These are phyloP conservation scores for Heptranchias perlo DNA, from an alignment of 2,113 vertebrate species.

Conservation along the genomic window DNA sequence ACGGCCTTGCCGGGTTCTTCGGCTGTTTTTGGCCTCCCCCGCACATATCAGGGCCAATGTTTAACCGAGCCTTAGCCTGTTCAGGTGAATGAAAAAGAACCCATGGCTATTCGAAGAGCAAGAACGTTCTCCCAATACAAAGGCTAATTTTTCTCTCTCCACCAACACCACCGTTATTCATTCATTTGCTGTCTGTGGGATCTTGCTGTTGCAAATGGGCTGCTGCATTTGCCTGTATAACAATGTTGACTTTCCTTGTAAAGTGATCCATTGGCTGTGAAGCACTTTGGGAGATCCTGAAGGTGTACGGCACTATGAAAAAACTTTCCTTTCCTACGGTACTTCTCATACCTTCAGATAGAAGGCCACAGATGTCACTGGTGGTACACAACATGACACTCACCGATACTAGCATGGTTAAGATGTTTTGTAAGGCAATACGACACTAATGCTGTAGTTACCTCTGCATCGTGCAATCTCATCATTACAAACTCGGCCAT, in stretches of 20 bases:
- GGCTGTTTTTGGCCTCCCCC: too few species aligned
- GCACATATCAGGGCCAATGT: too few species aligned
- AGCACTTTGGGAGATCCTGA: not conserved
- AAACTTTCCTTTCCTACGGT: not conserved
- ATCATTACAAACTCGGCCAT: not conserved
- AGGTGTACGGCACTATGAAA: not conserved
- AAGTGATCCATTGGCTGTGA: not conserved
- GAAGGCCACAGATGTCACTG: not conserved
- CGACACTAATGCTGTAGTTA: not conserved
- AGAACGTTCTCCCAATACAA: not conserved
- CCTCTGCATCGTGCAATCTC: not conserved
- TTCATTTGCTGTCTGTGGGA: not conserved
- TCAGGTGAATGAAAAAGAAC: not conserved
- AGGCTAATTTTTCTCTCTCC: not conserved
- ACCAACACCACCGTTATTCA: not conserved
- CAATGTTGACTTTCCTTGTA: not conserved
- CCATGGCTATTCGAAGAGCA: not conserved
- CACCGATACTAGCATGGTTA: not conserved
- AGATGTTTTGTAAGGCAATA: not conserved
- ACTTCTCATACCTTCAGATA: not conserved
- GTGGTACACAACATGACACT: not conserved
- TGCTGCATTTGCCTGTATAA: not conserved
- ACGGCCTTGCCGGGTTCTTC: too few species aligned
- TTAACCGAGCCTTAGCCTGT: not conserved
- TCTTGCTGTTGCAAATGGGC: not conserved